Percentiles rank a stretch among this genome's conserved stretches.
Conservation (phyloP, 1,140 invertebrate species). For the Bombyx mori region ASM3026992v2 NC_085130.1:10093501-10094000, state of each 20-base stretch:
- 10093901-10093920: slow-evolving; percentile 40
- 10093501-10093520: slow-evolving; percentile 32
- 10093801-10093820: slow-evolving; percentile 27
- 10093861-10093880: slow-evolving; percentile 33
- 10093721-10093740: slow-evolving; percentile 30
- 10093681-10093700: slow-evolving; percentile 40
- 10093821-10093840: slow-evolving; percentile 23
- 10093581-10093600: slow-evolving; percentile 37
- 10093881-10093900: slow-evolving; percentile 35
- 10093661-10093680: slow-evolving; percentile 30
- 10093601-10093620: slow-evolving; percentile 26
- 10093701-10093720: slow-evolving; percentile 44
- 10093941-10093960: slow-evolving; percentile 34
- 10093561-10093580: slow-evolving; percentile 42
- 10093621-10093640: slow-evolving; percentile 20
- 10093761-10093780: slow-evolving; percentile 26
- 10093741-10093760: slow-evolving; percentile 26
- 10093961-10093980: slow-evolving; percentile 37
- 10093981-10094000: slow-evolving; percentile 42
- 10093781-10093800: slow-evolving; percentile 33
- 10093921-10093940: slow-evolving; percentile 39
- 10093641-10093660: slow-evolving; percentile 23
- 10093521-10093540: slow-evolving; percentile 13
- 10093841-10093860: slow-evolving; percentile 44
- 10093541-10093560: slow-evolving; percentile 39